Evolutionary conservation across 2,113 vertebrate genomes (phyloP), one percentile per base, ranked within the genome.

Genomic region (Atractosteus spatula): DNA sequence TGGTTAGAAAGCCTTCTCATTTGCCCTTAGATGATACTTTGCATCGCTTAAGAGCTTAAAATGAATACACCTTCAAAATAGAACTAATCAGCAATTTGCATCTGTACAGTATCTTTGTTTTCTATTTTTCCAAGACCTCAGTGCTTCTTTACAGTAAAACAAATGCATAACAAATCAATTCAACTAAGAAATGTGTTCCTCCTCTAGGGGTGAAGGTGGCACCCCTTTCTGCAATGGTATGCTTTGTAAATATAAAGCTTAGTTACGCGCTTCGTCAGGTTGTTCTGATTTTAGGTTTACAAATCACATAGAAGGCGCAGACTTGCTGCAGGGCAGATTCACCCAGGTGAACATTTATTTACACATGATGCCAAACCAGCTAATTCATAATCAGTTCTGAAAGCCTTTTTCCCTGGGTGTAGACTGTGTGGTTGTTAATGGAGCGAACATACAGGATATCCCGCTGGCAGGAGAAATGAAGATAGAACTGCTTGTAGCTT

Each of bases 241-340:
- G 29, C 59, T 71, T n/a, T 56, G 16, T 69, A 45, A 65, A 66
- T 17, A 69, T 59, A 77, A 76, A 62, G 57, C 55, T 66, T 66
- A 71, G 76, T 76, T 64, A 43, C 71, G 55, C 62, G 29, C 55
- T 13, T 41, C 71, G 69, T 74, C 74, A 72, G 66, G 69, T 66
- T 63, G 44, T 63, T 68, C 66, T 66, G 62, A 72, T 69, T 74
- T 70, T 7, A 5, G 66, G 47, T 66, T 12, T 16, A 73, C 67
- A 56, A 73, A 68, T 55, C 71, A 41, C 5, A 12, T 42, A 47
- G 64, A 66, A 44, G 2, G 43, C 7, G 5, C 44, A 68, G 55
- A 54, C 41, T 70, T 62, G 44, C 17, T 51, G 62, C 54, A 55
- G 45, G 65, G 62, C 66, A 75, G 17, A 76, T 59, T 45, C 65